Evolutionary conservation across 2,797 vertebrate genomes (phyloP).

Genomic region (Podargus strigoides): DNA sequence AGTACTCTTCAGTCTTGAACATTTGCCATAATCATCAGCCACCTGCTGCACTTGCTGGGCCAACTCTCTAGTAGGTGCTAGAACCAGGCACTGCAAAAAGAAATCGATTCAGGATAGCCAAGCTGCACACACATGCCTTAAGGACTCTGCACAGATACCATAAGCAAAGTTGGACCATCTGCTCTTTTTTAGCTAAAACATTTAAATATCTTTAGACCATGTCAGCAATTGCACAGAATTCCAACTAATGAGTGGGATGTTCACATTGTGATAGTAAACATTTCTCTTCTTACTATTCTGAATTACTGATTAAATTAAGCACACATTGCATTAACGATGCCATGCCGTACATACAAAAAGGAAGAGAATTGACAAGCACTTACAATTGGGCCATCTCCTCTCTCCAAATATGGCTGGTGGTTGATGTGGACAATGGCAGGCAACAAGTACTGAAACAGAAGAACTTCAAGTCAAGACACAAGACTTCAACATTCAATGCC

Average conservation of each 20-base stretch:
- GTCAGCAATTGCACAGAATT: neutral
- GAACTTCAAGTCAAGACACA: neutral
- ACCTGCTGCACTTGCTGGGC: conserved; percentile 98
- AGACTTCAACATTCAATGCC: neutral
- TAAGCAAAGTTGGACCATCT: neutral
- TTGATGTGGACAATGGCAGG: conserved; percentile 99
- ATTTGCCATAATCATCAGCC: conserved; percentile 91
- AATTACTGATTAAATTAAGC: neutral
- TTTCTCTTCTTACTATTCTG: neutral
- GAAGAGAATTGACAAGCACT: conserved; percentile 68
- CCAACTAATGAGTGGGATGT: neutral
- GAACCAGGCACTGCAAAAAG: conserved; percentile 85
- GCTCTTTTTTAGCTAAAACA: neutral
- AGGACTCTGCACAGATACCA: neutral
- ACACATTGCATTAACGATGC: neutral
- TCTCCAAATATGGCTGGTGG: conserved; percentile 96
- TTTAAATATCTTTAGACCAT: neutral
- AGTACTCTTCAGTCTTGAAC: conserved; percentile 94
- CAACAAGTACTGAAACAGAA: conserved; percentile 84
- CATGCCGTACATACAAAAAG: neutral
- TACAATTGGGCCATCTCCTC: conserved; percentile 97
- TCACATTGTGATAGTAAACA: neutral
- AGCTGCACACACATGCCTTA: neutral
- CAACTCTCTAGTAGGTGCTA: conserved; percentile 94
- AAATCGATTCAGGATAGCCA: neutral